Evolutionary conservation across 2,888 invertebrate species (phyloP).

Genomic region (Parochlus steinenii): DNA sequence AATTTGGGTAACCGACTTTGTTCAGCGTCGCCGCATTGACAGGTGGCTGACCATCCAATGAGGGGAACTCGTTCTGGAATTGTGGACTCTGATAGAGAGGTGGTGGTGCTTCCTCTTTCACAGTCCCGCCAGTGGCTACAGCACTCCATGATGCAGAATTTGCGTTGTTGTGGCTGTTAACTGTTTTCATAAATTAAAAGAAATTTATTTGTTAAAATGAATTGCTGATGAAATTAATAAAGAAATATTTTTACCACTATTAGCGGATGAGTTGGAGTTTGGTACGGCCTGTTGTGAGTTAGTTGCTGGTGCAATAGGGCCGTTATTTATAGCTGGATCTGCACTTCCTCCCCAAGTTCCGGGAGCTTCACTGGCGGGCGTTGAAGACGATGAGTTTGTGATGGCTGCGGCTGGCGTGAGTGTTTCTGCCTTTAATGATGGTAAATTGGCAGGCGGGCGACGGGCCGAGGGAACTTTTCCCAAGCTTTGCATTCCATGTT

Average conservation of each 20-base stretch:
- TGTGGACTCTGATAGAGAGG: slow-evolving; percentile 67
- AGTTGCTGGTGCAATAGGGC: slow-evolving; percentile 1
- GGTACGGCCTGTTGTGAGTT: not conserved
- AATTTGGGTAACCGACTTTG: slow-evolving; percentile 16
- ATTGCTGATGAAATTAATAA: not conserved
- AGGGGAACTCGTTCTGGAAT: slow-evolving; percentile 95
- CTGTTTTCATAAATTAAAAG: too few relatives aligned
- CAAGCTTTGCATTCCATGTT: slow-evolving; percentile 99
- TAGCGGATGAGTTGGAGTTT: slow-evolving; percentile 5
- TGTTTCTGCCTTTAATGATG: slow-evolving; percentile 94
- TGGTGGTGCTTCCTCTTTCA: slow-evolving; percentile 25
- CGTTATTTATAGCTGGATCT: not conserved
- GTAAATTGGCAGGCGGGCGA: slow-evolving; percentile 96
- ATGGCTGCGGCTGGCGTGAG: slow-evolving; percentile 32
- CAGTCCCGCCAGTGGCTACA: slow-evolving; percentile 34
- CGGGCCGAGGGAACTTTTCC: slow-evolving; percentile 97
- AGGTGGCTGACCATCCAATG: slow-evolving; percentile 41
- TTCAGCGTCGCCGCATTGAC: slow-evolving; percentile 26
- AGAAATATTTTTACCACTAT: not conserved
- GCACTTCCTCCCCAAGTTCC: slow-evolving; percentile 1
- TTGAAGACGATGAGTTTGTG: slow-evolving; percentile 15
- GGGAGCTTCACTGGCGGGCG: slow-evolving; percentile 16
- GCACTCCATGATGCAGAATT: slow-evolving; percentile 45
- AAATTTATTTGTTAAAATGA: too few relatives aligned
- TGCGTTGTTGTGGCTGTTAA: slow-evolving; percentile 33